Evolutionary conservation across 2,797 vertebrate genomes (phyloP).

Genomic region (Brachyalestes nurse): DNA sequence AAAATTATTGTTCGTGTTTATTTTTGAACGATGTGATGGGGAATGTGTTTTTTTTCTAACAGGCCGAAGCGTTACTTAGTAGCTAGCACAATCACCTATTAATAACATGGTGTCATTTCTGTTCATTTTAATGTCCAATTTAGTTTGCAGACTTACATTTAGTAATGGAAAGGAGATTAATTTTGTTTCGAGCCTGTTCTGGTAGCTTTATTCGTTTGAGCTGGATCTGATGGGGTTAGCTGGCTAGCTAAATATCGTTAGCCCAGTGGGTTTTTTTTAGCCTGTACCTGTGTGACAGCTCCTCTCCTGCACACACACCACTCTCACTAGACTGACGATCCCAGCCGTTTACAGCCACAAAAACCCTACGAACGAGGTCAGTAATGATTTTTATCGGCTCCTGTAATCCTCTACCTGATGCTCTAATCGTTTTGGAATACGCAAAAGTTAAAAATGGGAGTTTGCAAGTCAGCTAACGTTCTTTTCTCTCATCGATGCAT

Average conservation of each 20-base stretch:
- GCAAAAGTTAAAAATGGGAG: slow-evolving; percentile 21
- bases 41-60: not conserved
- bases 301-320: slow-evolving; percentile 10
- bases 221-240: not conserved
- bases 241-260: slow-evolving; percentile 15
- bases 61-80: slow-evolving; percentile 34
- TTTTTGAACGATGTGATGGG: not conserved
- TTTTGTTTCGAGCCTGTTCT: not conserved
- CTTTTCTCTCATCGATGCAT: not conserved
- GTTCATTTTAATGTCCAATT: not conserved
- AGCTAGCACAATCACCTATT: slow-evolving; percentile 39
- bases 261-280: slow-evolving; percentile 8
- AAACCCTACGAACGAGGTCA: slow-evolving; percentile 24
- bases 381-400: not conserved
- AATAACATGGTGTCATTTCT: slow-evolving; percentile 6
- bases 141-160: too few species aligned
- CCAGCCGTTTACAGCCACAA: slow-evolving; percentile 7
- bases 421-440: not conserved
- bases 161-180: too few species aligned
- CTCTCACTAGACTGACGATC: slow-evolving; percentile 17
- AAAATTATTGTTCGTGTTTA: not conserved
- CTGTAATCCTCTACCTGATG: not conserved
- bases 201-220: slow-evolving; percentile 33
- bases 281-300: slow-evolving; percentile 77
- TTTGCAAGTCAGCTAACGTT: slow-evolving; percentile 27